phyloP scores from a whole-genome alignment of 2,888 invertebrate genomes.

The Trachelus iudaicus region DNA sequence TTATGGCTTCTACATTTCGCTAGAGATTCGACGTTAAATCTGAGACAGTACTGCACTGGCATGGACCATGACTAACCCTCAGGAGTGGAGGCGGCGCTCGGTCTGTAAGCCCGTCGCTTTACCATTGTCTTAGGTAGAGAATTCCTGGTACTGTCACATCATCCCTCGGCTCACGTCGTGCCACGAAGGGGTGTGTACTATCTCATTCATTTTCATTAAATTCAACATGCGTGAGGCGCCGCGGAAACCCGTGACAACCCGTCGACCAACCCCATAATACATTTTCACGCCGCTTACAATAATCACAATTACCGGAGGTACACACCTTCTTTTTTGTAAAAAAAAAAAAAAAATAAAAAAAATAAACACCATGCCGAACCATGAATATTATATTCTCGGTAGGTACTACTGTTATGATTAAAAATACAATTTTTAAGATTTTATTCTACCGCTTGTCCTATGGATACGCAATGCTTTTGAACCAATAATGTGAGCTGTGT shows the following conservation, averaged over 20 bases:
- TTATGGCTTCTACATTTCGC: slow-evolving; percentile 4
- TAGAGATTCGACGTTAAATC: neutral
- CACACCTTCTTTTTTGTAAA: neutral
- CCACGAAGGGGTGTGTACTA: slow-evolving; percentile 31
- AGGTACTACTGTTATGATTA: neutral
- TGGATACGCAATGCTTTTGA: neutral
- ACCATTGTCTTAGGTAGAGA: slow-evolving; percentile 19
- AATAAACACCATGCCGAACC: neutral
- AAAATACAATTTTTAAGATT: neutral
- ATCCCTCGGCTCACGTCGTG: slow-evolving; percentile 27
- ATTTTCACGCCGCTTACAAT: slow-evolving; percentile 2
- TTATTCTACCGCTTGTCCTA: neutral
- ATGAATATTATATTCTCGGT: neutral
- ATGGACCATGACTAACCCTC: slow-evolving; percentile 15
- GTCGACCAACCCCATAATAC: neutral
- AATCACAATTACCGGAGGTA: neutral
- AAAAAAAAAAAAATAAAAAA: neutral
- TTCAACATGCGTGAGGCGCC: slow-evolving; percentile 7
- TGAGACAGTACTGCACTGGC: neutral
- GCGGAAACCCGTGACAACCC: neutral
- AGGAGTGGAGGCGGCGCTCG: slow-evolving; percentile 15
- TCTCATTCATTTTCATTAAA: slow-evolving; percentile 49
- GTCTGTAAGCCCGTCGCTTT: slow-evolving; percentile 7
- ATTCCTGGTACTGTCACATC: slow-evolving; percentile 26
- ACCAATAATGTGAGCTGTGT: neutral